Conservation (phyloP, 2,797 vertebrate genomes). For the Fringilla coelebs region DNA sequence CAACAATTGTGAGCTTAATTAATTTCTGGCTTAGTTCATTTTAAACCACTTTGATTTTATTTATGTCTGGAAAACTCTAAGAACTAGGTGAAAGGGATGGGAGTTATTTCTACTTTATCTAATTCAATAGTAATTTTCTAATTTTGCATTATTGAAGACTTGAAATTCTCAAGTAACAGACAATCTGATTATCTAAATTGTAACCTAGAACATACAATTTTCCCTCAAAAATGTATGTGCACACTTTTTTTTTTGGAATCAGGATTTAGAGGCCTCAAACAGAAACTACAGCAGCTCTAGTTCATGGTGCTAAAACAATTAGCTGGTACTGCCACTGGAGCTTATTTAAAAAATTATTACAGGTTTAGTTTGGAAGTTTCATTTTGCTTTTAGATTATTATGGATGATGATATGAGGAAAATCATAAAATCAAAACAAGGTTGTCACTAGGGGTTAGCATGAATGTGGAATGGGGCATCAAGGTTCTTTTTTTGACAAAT, state of each 20-base stretch:
- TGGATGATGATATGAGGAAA: neutral
- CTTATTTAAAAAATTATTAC: neutral
- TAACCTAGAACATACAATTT: neutral
- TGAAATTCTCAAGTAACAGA: neutral
- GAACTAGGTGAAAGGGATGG: neutral
- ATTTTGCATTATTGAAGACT: neutral
- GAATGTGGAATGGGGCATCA: neutral
- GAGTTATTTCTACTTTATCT: neutral
- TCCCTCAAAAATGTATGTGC: accelerated
- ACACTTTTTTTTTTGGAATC: accelerated
- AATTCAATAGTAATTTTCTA: neutral
- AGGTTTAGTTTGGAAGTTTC: neutral
- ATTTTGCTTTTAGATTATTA: neutral
- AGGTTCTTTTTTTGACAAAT: neutral
- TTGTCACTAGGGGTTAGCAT: neutral
- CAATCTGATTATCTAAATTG: neutral
- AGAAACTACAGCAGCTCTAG: neutral
- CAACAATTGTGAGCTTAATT: neutral
- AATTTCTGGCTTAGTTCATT: neutral
- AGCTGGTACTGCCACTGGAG: neutral
- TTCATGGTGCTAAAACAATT: neutral
- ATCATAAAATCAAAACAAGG: neutral
- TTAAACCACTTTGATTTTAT: neutral
- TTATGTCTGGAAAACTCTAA: neutral
- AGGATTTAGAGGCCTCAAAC: neutral